phyloP scores from a whole-genome alignment of 2,113 vertebrate species.

The Procapra przewalskii region DNA sequence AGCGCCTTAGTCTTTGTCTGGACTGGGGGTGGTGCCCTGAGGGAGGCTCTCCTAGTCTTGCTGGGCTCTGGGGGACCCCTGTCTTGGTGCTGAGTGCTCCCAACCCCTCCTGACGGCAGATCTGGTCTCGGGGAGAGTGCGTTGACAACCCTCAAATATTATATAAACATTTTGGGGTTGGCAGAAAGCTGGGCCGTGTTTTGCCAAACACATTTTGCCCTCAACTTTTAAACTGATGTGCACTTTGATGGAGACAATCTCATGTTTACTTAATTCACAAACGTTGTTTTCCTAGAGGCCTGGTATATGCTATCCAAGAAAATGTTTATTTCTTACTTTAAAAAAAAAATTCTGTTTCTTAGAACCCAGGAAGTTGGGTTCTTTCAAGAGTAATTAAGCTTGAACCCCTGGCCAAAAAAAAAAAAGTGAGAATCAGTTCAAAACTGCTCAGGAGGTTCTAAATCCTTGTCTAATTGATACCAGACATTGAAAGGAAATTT shows the following conservation, averaged over 20 bases:
- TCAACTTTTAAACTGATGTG: neutral
- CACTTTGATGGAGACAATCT: conserved; percentile 27
- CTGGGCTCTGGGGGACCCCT: neutral
- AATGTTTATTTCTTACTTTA: neutral
- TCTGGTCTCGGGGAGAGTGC: neutral
- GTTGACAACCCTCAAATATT: conserved; percentile 11
- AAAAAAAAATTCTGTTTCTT: conserved; percentile 15
- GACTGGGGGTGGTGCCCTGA: neutral
- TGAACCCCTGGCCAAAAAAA: neutral
- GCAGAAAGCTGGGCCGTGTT: neutral
- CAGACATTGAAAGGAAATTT: neutral
- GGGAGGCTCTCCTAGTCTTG: neutral
- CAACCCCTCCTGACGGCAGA: neutral
- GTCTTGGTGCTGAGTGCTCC: neutral
- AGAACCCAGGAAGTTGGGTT: conserved; percentile 39
- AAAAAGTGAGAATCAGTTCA: neutral
- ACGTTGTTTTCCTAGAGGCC: neutral
- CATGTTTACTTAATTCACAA: conserved; percentile 22
- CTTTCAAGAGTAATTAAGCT: conserved; percentile 7
- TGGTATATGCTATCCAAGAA: conserved; percentile 26
- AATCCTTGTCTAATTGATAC: neutral
- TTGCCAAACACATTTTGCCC: conserved; percentile 45
- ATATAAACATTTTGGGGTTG: neutral
- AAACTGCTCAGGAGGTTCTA: neutral
- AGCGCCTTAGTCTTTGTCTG: neutral